Evolutionary conservation across 92 coral and sea anemone genomes (phyloP).

Genomic region (Bergia puertoricense): DNA sequence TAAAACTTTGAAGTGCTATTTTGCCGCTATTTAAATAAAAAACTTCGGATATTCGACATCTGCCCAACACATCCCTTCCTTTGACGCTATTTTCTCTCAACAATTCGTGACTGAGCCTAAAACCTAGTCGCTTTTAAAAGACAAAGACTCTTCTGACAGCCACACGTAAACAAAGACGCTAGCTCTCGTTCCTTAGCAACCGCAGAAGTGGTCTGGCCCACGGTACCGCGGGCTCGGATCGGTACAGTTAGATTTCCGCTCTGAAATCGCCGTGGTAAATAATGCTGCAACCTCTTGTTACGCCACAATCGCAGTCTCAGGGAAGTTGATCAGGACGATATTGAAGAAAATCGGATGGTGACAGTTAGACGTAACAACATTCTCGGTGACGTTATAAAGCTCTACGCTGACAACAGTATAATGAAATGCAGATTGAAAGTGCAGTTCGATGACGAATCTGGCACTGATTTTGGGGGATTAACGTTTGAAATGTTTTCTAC

Average conservation of each 20-base stretch:
- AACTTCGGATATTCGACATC: too few relatives aligned
- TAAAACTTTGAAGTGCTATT: too few relatives aligned
- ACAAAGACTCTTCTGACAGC: not conserved
- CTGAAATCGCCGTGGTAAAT: too few relatives aligned
- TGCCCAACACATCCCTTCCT: not conserved
- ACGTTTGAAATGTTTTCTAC: conserved; percentile 53
- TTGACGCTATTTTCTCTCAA: conserved; percentile 7
- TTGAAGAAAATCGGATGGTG: too few relatives aligned
- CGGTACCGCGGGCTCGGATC: not conserved
- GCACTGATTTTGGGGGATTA: conserved; percentile 58
- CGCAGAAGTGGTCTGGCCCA: not conserved
- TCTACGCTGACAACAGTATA: conserved; percentile 33
- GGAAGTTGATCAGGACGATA: too few relatives aligned
- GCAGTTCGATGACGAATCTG: conserved; percentile 37
- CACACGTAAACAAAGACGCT: conserved; percentile 23
- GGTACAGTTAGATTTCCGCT: not conserved
- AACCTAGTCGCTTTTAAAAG: conserved; percentile 22
- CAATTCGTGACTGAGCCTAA: conserved; percentile 14
- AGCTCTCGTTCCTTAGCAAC: conserved; percentile 24
- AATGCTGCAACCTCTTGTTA: too few relatives aligned
- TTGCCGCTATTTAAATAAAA: too few relatives aligned
- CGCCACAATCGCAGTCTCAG: too few relatives aligned
- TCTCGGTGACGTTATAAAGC: conserved; percentile 39
- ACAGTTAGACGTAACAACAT: not conserved
- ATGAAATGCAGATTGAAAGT: conserved; percentile 23